Evolutionary conservation across 1,140 invertebrate genomes (phyloP), one percentile per base, ranked within the genome.

Genomic region (Heterodera schachtii): DNA sequence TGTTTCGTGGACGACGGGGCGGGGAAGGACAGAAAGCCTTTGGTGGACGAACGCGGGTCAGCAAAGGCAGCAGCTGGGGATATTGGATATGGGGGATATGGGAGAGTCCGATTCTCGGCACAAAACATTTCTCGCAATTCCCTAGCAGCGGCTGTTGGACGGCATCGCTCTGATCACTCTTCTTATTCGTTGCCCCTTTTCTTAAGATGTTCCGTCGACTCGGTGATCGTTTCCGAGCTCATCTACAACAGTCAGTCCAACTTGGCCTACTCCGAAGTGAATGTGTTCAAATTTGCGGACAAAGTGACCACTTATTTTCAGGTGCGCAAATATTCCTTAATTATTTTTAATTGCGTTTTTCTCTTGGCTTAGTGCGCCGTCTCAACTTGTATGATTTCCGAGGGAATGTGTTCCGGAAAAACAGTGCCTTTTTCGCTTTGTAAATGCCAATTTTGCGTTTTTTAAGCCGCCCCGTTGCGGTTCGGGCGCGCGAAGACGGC

Each of bases 1-100:
- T 89, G 88, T 78, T 90, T 88, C 79, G 86, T 90, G 21, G 88
- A 89, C 75, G 86, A 89, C 71, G 88, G 89, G 9, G 82, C 81
- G 64, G 88, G 89, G 5, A 82, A 88, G 49, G 88, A 89, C 13
- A 69, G 87, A 21, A 85, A 87, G 75, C 80, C 80, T 11, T 69
- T 89, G 13, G 64, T 89, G 6, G 89, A 89, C 75, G 89, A 90
- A 64, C 82, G 90, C 64, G 88, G 88, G 74, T 89, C 19, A 31
- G 75, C 31, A 31, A 31, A 31, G 31, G 31, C 31, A n/a, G 31
- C 31, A 31, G 31, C 31, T 31, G 31, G 31, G 31, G 31, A 31
- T 31, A 31, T 31, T 0, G 31, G 31, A 31, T 31, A 31, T 31
- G 1, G 31, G 31, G 31, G 31, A 31, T 31, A 31, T 31, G 31